Percentiles rank a stretch among this genome's conserved stretches.
These are phyloP conservation scores for Neuroterus valhalla DNA, from an alignment of 1,140 invertebrate species.

Conservation along the genomic window DNA sequence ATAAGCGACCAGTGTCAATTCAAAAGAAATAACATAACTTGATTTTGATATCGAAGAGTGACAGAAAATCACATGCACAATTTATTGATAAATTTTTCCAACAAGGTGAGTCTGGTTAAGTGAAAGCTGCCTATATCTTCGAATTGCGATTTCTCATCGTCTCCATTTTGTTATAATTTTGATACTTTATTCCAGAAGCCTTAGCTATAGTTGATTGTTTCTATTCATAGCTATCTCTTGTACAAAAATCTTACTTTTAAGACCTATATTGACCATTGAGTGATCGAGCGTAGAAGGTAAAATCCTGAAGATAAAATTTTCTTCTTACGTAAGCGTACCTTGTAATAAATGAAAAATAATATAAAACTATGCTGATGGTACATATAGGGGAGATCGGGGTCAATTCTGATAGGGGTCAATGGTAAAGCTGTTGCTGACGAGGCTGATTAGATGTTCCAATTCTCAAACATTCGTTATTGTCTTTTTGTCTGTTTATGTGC, in stretches of 20 bases:
- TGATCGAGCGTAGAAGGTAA: not conserved
- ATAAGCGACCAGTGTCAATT: no score
- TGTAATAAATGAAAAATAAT: slow-evolving; percentile 3
- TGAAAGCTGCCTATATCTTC: no score
- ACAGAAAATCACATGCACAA: not conserved
- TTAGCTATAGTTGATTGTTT: slow-evolving; percentile 34
- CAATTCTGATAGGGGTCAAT: slow-evolving; percentile 25
- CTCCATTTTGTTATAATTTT: slow-evolving; percentile 16
- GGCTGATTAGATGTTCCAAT: not conserved
- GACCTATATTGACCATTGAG: slow-evolving; percentile 9
- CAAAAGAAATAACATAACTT: not conserved
- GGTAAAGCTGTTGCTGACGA: slow-evolving; percentile 18
- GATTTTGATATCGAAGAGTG: not conserved
- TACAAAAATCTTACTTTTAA: slow-evolving; percentile 37
- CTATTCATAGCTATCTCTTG: slow-evolving; percentile 35
- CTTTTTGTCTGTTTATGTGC: not conserved
- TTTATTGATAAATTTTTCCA: not conserved
- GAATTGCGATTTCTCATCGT: not conserved
- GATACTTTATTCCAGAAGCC: not conserved
- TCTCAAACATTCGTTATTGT: not conserved
- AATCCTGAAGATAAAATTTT: slow-evolving; percentile 15
- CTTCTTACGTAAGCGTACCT: slow-evolving; percentile 15
- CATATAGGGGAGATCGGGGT: slow-evolving; percentile 18
- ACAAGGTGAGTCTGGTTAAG: not conserved
- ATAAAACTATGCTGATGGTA: slow-evolving; percentile 18